Conservation (phyloP, 2,888 invertebrate species). For the Chrysolina oricalcia region DNA sequence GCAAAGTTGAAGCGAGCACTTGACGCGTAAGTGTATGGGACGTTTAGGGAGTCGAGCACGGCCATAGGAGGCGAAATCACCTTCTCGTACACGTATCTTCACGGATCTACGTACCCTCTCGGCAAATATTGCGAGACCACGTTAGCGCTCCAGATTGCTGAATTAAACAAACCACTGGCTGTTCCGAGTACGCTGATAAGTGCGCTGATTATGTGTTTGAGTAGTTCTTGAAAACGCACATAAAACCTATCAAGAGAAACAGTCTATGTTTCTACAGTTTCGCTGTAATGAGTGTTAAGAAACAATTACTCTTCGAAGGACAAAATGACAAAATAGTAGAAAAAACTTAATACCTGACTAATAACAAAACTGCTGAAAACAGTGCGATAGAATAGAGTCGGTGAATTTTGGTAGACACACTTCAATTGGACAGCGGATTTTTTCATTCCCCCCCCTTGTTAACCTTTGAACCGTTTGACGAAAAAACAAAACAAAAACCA, state of each 20-base stretch:
- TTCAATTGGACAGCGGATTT: too few relatives aligned
- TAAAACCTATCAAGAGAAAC: constrained; percentile 9
- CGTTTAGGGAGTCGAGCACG: constrained; percentile 32
- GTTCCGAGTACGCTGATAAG: constrained; percentile 64
- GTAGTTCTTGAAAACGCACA: constrained; percentile 24
- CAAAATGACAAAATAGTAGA: too few relatives aligned
- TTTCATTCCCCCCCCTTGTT: too few relatives aligned
- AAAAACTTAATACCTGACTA: too few relatives aligned
- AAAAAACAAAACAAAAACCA: too few relatives aligned
- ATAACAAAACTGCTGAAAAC: too few relatives aligned
- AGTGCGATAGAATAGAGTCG: too few relatives aligned
- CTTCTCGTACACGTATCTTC: constrained; percentile 56
- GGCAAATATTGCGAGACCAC: constrained; percentile 64
- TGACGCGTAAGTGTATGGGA: constrained; percentile 45
- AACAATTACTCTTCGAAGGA: too few relatives aligned
- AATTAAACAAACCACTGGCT: constrained; percentile 68
- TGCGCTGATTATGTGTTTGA: constrained; percentile 37
- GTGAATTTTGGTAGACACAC: too few relatives aligned
- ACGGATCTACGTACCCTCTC: constrained; percentile 60
- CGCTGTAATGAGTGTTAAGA: too few relatives aligned
- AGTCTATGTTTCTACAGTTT: neutral
- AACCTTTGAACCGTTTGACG: too few relatives aligned
- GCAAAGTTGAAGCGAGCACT: constrained; percentile 54
- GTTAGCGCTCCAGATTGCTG: constrained; percentile 65
- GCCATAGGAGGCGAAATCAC: constrained; percentile 47